Conservation (phyloP, 1,140 invertebrate genomes). For the Aricia agestis region DNA sequence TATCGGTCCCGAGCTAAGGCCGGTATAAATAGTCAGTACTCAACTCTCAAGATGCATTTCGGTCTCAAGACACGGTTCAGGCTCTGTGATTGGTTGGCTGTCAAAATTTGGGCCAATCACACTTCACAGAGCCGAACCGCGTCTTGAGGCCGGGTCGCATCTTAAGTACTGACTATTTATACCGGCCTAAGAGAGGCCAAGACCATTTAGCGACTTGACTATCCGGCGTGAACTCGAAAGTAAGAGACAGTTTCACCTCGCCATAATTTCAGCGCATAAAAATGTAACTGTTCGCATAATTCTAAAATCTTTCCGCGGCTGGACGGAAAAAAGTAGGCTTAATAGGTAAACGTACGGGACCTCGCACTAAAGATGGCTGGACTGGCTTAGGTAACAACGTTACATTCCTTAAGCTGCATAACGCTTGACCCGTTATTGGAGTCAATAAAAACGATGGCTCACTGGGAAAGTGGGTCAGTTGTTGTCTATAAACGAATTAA, state of each 20-base stretch:
- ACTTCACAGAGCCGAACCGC: too few relatives aligned
- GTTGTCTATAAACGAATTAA: background rate
- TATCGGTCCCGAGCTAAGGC: too few relatives aligned
- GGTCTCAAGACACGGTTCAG: too few relatives aligned
- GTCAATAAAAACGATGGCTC: conserved; percentile 7
- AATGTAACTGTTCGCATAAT: conserved; percentile 14
- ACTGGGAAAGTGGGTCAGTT: conserved; percentile 2
- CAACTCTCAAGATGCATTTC: too few relatives aligned
- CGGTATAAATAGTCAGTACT: too few relatives aligned
- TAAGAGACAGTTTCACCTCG: conserved; percentile 3
- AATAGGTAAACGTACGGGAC: conserved; percentile 32
- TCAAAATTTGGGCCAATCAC: too few relatives aligned
- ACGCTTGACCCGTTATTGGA: conserved; percentile 29
- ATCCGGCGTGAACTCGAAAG: background rate
- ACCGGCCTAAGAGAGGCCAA: background rate
- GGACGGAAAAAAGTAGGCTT: background rate
- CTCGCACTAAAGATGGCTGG: conserved; percentile 27
- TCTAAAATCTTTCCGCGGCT: background rate
- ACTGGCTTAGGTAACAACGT: conserved; percentile 27
- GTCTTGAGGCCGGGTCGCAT: too few relatives aligned
- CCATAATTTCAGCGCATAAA: conserved; percentile 9
- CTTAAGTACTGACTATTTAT: too few relatives aligned
- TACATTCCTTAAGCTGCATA: conserved; percentile 35
- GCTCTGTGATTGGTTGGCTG: too few relatives aligned
- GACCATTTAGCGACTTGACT: background rate